Evolutionary conservation across 1,140 invertebrate species (phyloP), one percentile per base, ranked within the genome.

Genomic region (Ruditapes philippinarum): DNA sequence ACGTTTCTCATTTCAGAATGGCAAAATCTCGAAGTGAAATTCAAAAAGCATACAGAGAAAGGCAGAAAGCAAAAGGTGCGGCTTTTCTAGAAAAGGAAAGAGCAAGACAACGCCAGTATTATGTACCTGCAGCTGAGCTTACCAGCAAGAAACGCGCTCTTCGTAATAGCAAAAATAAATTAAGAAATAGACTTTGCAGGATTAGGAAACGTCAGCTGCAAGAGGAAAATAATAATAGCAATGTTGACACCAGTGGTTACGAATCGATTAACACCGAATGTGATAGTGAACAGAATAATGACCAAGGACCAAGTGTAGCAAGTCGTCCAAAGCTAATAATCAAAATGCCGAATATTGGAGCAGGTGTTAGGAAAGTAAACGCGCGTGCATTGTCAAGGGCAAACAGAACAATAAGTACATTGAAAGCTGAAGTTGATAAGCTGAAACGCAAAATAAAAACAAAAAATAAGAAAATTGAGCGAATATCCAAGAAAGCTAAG

Each of bases 21-120:
- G 68, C 4, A 2, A 83, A 83, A 83, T 25, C 81, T 12, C 54
- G 81, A 22, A 49, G n/a, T 19, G 83, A 85, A 51, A 85, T 74
- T 22, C 83, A 85, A 57, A 74, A 85, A n/a, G 70, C 68, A n/a
- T 74, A 85, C 51, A 68, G 83, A 28, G 83, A 85, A 57, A 33
- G 68, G 22, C 70, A 54, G 31, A 74, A 85, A 38, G 65, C 70
- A 17, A 85, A 85, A 60, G 68, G 68, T 22, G 4, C 68, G n/a
- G 70, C 33, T 14, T 85, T 74, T 42, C 70, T 76, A n/a, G 73
- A 49, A 49, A 65, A 79, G 45, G 62, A 79, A 51, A 40, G 60
- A 36, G 54, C 60, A 79, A 45, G 74, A 22, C 73, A 88, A 51
- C 1, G 57, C 1, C 73, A 62, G 19, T 28, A 65, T 78, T 79